phyloP scores from a whole-genome alignment of 2,113 vertebrate genomes.

The Ophthalmolycus amberensis region DNA sequence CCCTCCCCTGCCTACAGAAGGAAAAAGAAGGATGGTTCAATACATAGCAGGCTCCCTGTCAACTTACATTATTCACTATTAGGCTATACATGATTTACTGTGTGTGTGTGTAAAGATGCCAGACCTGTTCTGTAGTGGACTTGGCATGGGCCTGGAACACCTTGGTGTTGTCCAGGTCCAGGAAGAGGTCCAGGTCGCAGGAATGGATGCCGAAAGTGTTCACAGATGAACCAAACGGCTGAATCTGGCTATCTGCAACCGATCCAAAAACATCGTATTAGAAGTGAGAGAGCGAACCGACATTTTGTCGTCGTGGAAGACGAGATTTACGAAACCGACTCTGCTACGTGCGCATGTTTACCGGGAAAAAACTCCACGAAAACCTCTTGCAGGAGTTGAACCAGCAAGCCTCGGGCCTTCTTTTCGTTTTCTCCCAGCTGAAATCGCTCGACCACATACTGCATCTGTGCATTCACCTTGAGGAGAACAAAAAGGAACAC shows the following conservation, averaged over 20 bases:
- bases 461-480: constrained; percentile 89
- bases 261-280: not conserved
- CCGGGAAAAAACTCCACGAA: constrained; percentile 93
- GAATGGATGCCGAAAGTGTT: constrained; percentile 90
- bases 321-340: not conserved
- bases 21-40: not conserved
- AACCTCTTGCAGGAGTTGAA: constrained; percentile 90
- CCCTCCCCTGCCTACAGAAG: constrained; percentile 72
- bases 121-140: constrained; percentile 73
- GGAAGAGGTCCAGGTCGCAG: constrained; percentile 92
- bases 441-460: constrained; percentile 82
- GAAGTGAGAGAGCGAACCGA: not conserved
- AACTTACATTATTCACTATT: not conserved
- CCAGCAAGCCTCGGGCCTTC: constrained; percentile 84
- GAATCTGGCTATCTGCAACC: constrained; percentile 86
- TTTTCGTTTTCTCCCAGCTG: constrained; percentile 88
- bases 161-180: constrained; percentile 90
- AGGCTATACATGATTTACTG: not conserved
- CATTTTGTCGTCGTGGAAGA: not conserved
- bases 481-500: not conserved
- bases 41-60: not conserved
- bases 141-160: constrained; percentile 82
- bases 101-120: not conserved
- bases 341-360: not conserved
- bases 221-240: constrained; percentile 91